Base-by-base conservation (phyloP, 2,113 vertebrate genomes). In the Sialia sialis region DNA sequence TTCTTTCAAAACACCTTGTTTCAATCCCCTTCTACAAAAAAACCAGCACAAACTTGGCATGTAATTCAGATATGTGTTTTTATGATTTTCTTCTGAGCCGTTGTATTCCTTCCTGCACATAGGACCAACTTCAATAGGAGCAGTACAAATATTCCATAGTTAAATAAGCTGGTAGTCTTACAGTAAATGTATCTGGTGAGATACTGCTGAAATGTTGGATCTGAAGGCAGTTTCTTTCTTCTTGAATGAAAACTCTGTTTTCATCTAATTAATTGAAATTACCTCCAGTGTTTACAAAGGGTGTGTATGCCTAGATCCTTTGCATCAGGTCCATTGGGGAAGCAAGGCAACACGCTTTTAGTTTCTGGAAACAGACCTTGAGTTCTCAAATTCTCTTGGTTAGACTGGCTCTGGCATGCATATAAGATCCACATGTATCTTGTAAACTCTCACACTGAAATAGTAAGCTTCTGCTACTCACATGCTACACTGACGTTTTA, bases 21-120 rank as follows among this genome's bases (percentile, higher is more conserved):
- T 64, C 34, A 73, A 43, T 55, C 5, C 5, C 14, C 3, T 73
- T 56, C 14, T 39, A 29, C 10, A 26, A 67, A 59, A 64, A 60
- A 49, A 0, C 1, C 13, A 32, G 7, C 2, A 1, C 23, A 59
- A 76, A 72, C 3, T 27, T 59, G 14, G 63, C 4, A 19, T 22
- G 13, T 25, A 60, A 56, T 70, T 74, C 23, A 77, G 4, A 11
- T 26, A 9, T 2, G 1, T 43, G 8, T 3, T 66, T 87, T 77
- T 68, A 49, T 22, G 3, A 16, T 67, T 84, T 92, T 41, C 26
- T 69, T 21, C 16, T 59, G 29, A 64, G 30, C 5, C 5, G 1
- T 34, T 72, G 2, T 44, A 36, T n/a, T 82, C 30, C 9, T 13
- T 70, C 70, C 30, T 62, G 9, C 34, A 34, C 5, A 36, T 6